phyloP scores from a whole-genome alignment of 2,113 vertebrate genomes.

The Thamnophis sirtalis region DNA sequence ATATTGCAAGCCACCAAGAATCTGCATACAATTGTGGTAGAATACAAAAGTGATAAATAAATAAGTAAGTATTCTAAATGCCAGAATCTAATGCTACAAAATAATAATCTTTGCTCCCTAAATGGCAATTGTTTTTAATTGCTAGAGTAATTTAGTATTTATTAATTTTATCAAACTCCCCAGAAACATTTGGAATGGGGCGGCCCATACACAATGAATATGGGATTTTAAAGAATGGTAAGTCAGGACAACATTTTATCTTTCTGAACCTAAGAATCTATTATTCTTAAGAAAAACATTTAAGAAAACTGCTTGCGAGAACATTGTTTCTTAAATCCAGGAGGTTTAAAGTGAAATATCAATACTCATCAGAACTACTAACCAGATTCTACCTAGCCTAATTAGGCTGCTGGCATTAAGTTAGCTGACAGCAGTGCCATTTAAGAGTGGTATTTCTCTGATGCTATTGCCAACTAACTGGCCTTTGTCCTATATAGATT shows the following conservation, averaged over 20 bases:
- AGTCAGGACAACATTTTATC: neutral
- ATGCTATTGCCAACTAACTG: rapidly evolving
- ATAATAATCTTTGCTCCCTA: neutral
- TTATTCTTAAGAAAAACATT: neutral
- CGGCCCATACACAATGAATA: neutral
- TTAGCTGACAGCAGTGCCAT: neutral
- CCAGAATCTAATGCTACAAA: neutral
- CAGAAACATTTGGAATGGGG: neutral
- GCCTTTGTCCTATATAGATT: neutral
- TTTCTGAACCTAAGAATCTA: neutral
- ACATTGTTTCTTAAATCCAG: neutral
- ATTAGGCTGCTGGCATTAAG: neutral
- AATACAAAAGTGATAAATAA: neutral
- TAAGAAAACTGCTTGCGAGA: neutral
- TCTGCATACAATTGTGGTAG: neutral
- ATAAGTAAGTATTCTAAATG: neutral
- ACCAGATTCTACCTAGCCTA: neutral
- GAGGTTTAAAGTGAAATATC: neutral
- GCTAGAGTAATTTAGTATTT: neutral
- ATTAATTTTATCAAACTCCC: neutral
- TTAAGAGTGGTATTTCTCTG: neutral
- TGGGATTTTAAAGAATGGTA: neutral
- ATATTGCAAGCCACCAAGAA: neutral
- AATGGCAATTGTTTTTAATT: neutral
- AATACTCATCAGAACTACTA: neutral